Evolutionary conservation across 2,113 vertebrate genomes (phyloP).

Genomic region (Hoplias malabaricus): DNA sequence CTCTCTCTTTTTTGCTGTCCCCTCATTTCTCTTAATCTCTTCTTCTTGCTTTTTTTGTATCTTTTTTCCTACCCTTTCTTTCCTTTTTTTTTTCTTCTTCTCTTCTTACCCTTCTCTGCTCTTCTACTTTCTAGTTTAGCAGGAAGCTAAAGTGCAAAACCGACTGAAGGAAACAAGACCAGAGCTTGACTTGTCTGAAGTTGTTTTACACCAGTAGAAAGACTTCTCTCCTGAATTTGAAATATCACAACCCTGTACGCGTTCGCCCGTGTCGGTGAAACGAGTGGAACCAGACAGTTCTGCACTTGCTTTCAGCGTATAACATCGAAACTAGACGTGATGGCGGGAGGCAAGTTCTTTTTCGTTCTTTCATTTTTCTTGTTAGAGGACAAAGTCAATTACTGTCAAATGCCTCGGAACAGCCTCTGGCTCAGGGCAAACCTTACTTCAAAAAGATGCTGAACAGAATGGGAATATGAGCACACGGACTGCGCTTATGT

Average conservation of each 20-base stretch:
- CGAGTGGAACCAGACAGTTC: conserved; percentile 19
- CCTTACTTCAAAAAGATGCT: conserved; percentile 58
- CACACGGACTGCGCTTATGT: background rate
- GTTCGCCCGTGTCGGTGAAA: conserved; percentile 7
- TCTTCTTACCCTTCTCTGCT: no score
- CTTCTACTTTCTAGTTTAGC: background rate
- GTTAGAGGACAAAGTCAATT: conserved; percentile 63
- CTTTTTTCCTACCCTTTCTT: no score
- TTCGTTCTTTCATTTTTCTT: background rate
- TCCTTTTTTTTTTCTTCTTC: no score
- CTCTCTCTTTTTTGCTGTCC: no score
- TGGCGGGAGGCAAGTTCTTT: background rate
- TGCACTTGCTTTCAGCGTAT: conserved; percentile 49
- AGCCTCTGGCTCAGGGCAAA: background rate
- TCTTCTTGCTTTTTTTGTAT: no score
- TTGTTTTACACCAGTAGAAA: background rate
- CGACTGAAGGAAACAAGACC: background rate
- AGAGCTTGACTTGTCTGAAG: background rate
- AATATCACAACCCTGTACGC: conserved; percentile 4
- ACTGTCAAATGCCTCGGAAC: conserved; percentile 2
- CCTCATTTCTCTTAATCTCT: no score
- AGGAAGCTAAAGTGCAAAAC: background rate
- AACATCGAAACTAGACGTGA: background rate
- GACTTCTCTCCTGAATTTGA: background rate
- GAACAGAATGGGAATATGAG: no score